A percentile compares a stretch with the other conserved stretches of the same genome.
Evolutionary conservation across 2,797 vertebrate species (phyloP).

Genomic region (Sebastes diaconus): DNA sequence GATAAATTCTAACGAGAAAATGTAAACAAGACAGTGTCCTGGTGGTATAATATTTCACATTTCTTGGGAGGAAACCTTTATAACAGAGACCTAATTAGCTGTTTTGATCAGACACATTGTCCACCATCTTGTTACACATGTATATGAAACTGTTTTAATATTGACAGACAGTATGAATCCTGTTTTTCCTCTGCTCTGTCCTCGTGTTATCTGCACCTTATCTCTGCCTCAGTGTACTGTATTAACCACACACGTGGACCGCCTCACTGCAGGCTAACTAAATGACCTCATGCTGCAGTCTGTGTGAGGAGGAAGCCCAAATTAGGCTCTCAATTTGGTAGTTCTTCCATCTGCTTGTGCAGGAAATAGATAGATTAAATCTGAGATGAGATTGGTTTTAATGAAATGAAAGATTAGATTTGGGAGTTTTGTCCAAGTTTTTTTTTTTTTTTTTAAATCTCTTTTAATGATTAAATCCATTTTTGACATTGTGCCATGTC

Average conservation of each 20-base stretch:
- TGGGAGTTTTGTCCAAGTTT: constrained; percentile 68
- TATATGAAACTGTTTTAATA: constrained; percentile 10
- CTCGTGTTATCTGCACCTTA: constrained; percentile 38
- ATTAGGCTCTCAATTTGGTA: constrained; percentile 61
- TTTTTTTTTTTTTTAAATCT: constrained; percentile 43
- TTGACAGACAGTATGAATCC: not conserved
- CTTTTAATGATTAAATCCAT: constrained; percentile 77
- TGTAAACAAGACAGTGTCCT: constrained; percentile 72
- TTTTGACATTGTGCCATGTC: constrained; percentile 67
- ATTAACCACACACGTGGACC: constrained; percentile 41
- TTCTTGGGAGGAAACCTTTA: constrained; percentile 53
- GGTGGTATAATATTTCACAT: constrained; percentile 55
- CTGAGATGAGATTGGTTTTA: constrained; percentile 73
- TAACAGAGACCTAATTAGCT: constrained; percentile 59
- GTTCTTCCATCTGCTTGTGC: constrained; percentile 69
- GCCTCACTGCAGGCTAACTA: constrained; percentile 51
- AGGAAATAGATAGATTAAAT: constrained; percentile 80
- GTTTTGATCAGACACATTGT: constrained; percentile 44
- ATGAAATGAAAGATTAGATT: constrained; percentile 79
- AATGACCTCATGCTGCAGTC: constrained; percentile 65
- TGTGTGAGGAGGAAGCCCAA: constrained; percentile 54
- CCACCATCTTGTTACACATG: not conserved
- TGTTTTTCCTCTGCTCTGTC: constrained; percentile 21
- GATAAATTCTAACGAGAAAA: constrained; percentile 78
- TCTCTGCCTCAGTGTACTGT: constrained; percentile 35